A percentile compares a stretch with the other conserved stretches of the same genome.
Evolutionary conservation across 2,797 vertebrate species (phyloP).

Genomic region (Sebastes oblongus): DNA sequence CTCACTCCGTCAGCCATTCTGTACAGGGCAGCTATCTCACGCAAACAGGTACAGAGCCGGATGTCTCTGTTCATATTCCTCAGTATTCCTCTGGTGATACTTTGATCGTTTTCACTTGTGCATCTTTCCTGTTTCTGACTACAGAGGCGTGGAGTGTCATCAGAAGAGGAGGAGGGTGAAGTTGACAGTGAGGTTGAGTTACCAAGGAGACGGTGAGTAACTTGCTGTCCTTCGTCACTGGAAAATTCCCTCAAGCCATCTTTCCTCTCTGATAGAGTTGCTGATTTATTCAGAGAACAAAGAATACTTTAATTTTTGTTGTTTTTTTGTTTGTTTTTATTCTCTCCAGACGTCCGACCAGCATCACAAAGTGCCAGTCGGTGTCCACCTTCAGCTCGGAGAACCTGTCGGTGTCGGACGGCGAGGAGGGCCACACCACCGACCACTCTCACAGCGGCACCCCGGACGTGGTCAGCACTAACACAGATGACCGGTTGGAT

Average conservation of each 20-base stretch:
- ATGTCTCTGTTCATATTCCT: neutral
- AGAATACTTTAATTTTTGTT: neutral
- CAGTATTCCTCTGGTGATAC: neutral
- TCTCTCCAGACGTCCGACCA: slow-evolving; percentile 84
- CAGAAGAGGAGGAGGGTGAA: slow-evolving; percentile 93
- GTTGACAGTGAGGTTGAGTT: slow-evolving; percentile 95
- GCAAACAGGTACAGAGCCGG: slow-evolving; percentile 85
- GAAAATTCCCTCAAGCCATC: slow-evolving; percentile 47
- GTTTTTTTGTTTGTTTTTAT: neutral
- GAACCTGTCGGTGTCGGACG: slow-evolving; percentile 89
- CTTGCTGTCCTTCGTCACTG: slow-evolving; percentile 43
- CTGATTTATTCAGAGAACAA: slow-evolving; percentile 22
- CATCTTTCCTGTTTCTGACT: slow-evolving; percentile 35
- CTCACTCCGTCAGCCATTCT: slow-evolving; percentile 91
- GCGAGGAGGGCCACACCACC: slow-evolving; percentile 93
- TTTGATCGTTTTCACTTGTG: slow-evolving; percentile 12
- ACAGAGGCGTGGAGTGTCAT: slow-evolving; percentile 90
- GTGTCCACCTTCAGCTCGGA: slow-evolving; percentile 94
- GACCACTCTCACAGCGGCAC: slow-evolving; percentile 93
- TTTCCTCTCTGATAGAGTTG: slow-evolving; percentile 28
- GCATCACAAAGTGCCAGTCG: slow-evolving; percentile 91
- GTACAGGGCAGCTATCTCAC: slow-evolving; percentile 91
- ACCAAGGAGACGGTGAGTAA: slow-evolving; percentile 88
- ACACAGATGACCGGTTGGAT: slow-evolving; percentile 90
- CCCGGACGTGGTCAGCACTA: slow-evolving; percentile 92